These are phyloP conservation scores for Rhamphomyia laevipes DNA, from an alignment of 2,888 invertebrate genomes.

Conservation along the genomic window DNA sequence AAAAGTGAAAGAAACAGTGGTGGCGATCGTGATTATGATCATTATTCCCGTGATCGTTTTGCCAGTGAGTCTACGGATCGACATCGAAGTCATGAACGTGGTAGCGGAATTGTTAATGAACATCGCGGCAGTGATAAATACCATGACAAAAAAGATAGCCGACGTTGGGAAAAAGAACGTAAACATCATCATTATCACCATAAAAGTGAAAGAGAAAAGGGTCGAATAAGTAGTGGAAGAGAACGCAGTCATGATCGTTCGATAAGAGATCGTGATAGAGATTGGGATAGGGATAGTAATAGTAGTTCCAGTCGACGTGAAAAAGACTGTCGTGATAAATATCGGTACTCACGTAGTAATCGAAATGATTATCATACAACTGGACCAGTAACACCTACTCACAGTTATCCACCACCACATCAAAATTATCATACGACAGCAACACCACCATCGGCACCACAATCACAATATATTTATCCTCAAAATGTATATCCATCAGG, in stretches of 20 bases:
- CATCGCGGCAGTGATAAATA: conserved; percentile 15
- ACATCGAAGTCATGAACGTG: conserved; percentile 15
- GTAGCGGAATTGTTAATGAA: conserved; percentile 15
- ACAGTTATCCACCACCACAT: background rate
- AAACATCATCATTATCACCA: conserved; percentile 25
- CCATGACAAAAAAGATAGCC: conserved; percentile 19
- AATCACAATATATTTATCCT: background rate
- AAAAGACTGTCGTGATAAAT: conserved; percentile 9
- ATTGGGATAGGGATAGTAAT: conserved; percentile 31
- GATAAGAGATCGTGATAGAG: conserved; percentile 21
- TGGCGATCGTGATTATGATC: conserved; percentile 19
- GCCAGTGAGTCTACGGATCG: conserved; percentile 8
- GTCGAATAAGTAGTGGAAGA: conserved; percentile 27
- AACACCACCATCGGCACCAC: background rate
- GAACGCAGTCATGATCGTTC: conserved; percentile 14
- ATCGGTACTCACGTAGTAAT: background rate
- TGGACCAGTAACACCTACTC: conserved; percentile 5
- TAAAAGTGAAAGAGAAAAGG: conserved; percentile 23
- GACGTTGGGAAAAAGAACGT: conserved; percentile 23
- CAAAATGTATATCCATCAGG: background rate
- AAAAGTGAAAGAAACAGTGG: conserved; percentile 16
- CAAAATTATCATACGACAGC: background rate
- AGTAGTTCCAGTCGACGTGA: conserved; percentile 12
- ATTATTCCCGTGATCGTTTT: conserved; percentile 13
- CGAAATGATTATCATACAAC: background rate